A percentile compares a stretch with the other conserved stretches of the same genome.
These are phyloP conservation scores for Pristionchus fissidentatus DNA, from an alignment of 2,888 invertebrate species.

Conservation along the genomic window DNA sequence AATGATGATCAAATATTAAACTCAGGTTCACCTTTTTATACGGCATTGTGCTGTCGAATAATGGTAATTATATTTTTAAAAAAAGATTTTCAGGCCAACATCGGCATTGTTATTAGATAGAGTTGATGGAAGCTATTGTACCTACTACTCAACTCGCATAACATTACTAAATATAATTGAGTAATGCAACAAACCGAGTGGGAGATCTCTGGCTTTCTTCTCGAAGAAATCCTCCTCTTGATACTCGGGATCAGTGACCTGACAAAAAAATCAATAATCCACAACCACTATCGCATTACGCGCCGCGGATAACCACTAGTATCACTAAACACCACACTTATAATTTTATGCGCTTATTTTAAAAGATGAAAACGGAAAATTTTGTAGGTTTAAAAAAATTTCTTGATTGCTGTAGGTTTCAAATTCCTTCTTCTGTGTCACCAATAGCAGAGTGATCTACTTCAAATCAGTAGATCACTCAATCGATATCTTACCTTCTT, in stretches of 20 bases:
- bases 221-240: conserved; percentile 74
- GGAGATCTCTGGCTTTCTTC: conserved; percentile 67
- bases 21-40: background rate
- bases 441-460: background rate
- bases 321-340: too few species aligned
- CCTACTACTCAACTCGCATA: background rate
- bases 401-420: background rate
- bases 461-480: background rate
- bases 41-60: background rate
- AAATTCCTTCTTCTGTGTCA: background rate
- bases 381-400: background rate
- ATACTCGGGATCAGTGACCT: conserved; percentile 70
- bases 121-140: background rate
- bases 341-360: too few species aligned
- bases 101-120: too few species aligned
- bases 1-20: conserved; percentile 24
- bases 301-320: too few species aligned
- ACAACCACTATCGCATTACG: too few species aligned
- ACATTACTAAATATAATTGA: background rate
- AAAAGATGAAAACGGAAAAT: background rate
- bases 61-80: background rate
- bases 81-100: conserved; percentile 10
- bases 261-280: conserved; percentile 5
- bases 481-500: conserved; percentile 59
- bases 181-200: conserved; percentile 64